Evolutionary conservation across 2,113 vertebrate genomes (phyloP).

Genomic region (Zosterops pallidus): DNA sequence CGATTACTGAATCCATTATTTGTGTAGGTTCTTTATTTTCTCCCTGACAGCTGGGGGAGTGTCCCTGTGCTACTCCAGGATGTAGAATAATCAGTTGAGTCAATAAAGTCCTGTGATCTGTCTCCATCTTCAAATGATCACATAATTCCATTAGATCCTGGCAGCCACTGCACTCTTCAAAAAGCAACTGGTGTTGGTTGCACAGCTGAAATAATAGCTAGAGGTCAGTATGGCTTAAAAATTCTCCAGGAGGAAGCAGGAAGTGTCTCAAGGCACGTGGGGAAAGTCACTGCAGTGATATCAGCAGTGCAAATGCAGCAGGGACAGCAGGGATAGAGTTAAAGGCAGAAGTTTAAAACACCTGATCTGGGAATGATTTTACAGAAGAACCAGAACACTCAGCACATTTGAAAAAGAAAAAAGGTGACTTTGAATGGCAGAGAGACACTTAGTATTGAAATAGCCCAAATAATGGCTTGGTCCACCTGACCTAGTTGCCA

Average conservation of each 20-base stretch:
- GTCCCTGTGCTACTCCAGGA: background rate
- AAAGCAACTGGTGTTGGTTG: background rate
- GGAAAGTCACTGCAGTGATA: background rate
- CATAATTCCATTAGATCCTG: background rate
- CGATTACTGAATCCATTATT: background rate
- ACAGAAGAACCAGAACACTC: background rate
- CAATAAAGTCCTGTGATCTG: background rate
- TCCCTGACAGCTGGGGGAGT: background rate
- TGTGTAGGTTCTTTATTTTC: background rate
- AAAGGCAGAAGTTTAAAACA: background rate
- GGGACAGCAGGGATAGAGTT: background rate
- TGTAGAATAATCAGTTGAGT: background rate
- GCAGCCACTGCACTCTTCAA: background rate
- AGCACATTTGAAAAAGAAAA: background rate
- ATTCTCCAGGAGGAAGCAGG: background rate
- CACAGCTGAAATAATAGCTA: background rate
- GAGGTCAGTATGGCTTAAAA: constrained; percentile 41
- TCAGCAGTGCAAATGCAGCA: background rate
- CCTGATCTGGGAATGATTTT: background rate
- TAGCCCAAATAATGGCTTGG: background rate
- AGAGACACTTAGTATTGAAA: background rate
- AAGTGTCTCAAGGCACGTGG: background rate
- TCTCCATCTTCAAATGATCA: background rate
- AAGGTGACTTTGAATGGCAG: background rate
- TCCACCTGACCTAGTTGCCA: background rate